Base-by-base conservation (phyloP, 2,797 vertebrate species). In the Gallinago solitaria region DNA sequence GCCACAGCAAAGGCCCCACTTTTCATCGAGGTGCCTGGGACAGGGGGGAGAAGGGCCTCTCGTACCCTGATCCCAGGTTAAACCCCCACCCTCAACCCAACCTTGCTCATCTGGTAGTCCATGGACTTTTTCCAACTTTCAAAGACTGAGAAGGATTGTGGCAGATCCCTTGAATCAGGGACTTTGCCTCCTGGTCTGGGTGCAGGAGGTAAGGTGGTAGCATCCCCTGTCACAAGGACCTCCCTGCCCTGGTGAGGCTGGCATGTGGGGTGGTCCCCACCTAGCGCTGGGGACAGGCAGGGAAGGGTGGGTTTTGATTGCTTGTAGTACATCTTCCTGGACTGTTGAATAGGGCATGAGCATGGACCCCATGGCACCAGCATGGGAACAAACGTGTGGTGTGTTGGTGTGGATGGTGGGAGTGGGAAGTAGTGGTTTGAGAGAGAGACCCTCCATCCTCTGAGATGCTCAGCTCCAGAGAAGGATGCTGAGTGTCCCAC, bases 1-100 rank as follows among this genome's bases (percentile, higher is more conserved):
- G 47, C 33, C 5, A 4, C 45, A 83, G 61, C 32, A 41, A 39
- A 83, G 68, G n/a, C 18, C 24, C 18, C 4, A 4, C 13, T 83
- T 69, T 68, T 10, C 47, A 50, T 41, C 4, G 6, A 75, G 13
- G n/a, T 50, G 30, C 27, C n/a, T 3, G 2, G 23, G 35, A 6
- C 21, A 21, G 4, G 18, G 6, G 16, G 32, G 6, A 11, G 11
- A 87, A 87, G 33, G 28, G 56, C 21, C 6, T 69, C n/a, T 77
- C 9, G 1, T 77, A 47, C 20, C 32, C 24, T 41, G 59, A 32
- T 85, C 17, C 18, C 9, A 32, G 20, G 16, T 32, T 51, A 43
- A 77, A 27, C 16, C 24, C 25, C 11, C 20, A 12, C 5, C 24
- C n/a, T 50, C 32, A 41, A 6, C 21, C 33, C 0, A 0, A n/a